Evolutionary conservation across 2,113 vertebrate species (phyloP), one percentile per base, ranked within the genome.

Genomic region (Clarias batrachus): DNA sequence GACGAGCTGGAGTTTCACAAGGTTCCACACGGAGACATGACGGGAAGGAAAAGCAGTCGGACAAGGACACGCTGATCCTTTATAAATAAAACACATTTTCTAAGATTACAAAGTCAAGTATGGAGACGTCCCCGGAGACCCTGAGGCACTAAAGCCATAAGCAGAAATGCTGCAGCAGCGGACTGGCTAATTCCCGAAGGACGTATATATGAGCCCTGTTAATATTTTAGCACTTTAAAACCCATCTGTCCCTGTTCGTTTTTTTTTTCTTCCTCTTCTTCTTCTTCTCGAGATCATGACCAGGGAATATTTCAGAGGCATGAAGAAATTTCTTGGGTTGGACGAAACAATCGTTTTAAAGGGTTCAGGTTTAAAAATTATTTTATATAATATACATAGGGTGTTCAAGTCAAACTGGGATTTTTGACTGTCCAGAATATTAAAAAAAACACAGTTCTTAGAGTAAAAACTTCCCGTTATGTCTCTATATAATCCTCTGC

Each of bases 201-300:
- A 54, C 79, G 2, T 82, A 73, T 82, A 73, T 83, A 66, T 76
- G 86, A 87, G 65, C 56, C 71, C 80, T 83, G 80, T 87, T 81
- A 87, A 87, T 87, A 87, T 87, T 87, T 87, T 73, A 87, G 68
- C 19, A 83, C 81, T 54, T 30, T 65, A 87, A 87, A 87, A 77
- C 71, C 81, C 81, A 83, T 83, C 80, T 77, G 81, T 83, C 73
- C 68, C 25, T 13, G 81, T 74, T 65, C 48, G 33, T 2, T 37
- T 37, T 37, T 37, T 37, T 37, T 37, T 37, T 37, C 3, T 37
- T 33, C 2, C 2, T 33, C 2, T 37, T 37, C 3, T 84, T 63
- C 30, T 48, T 66, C 4, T 30, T 84, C 54, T n/a, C 0, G 7
- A 60, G 54, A 76, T 74, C n/a, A n/a, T 33, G 66, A 82, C 68